Percentiles rank a stretch among this genome's conserved stretches.
Conservation (phyloP, 2,113 vertebrate species). For the Melanotaenia duboulayi region DNA sequence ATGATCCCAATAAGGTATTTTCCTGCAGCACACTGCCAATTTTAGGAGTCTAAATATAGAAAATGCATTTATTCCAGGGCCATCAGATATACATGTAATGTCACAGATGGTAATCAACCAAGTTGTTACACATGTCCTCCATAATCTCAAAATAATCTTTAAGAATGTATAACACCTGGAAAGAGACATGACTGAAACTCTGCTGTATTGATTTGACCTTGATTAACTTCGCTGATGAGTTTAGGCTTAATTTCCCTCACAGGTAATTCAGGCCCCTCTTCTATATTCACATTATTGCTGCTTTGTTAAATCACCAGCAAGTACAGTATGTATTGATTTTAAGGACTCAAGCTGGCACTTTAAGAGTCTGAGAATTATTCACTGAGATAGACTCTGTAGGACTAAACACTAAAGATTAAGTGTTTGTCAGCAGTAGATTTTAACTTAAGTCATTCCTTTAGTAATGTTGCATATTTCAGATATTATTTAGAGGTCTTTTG, state of each 20-base stretch:
- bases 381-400: no score
- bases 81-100: background rate
- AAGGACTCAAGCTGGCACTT: constrained; percentile 2
- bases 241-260: constrained; percentile 43
- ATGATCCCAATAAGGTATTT: constrained; percentile 44
- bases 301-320: constrained; percentile 43
- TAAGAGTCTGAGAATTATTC: background rate
- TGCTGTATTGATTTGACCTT: constrained; percentile 25
- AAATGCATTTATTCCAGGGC: constrained; percentile 6
- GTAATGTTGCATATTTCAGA: background rate
- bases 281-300: constrained; percentile 36
- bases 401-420: no score
- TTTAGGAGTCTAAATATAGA: constrained; percentile 32
- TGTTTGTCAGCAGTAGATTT: no score
- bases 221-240: constrained; percentile 42
- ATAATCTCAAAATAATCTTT: background rate
- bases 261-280: constrained; percentile 44
- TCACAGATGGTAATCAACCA: background rate
- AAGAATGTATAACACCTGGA: background rate
- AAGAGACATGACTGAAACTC: background rate
- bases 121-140: background rate
- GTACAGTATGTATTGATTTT: constrained; percentile 61
- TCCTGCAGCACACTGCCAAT: background rate
- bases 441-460: background rate
- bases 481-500: background rate